These are phyloP conservation scores for Pseudoatta argentina DNA, from an alignment of 1,140 invertebrate genomes.

Conservation along the genomic window DNA sequence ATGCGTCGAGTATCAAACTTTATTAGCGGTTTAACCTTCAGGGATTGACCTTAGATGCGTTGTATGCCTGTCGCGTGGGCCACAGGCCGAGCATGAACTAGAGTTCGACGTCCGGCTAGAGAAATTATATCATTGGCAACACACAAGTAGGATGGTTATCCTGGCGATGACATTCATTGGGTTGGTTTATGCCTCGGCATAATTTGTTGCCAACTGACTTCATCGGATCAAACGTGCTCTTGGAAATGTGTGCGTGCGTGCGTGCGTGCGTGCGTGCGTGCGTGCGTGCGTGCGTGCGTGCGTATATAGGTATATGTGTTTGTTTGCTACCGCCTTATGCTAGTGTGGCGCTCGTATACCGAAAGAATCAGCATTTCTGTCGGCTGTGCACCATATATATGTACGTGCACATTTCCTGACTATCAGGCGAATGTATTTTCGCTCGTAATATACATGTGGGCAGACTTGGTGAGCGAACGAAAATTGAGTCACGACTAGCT, in stretches of 20 bases:
- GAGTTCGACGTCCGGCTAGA: slow-evolving; percentile 80
- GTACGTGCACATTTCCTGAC: background rate
- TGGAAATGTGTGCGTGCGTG: background rate
- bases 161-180: slow-evolving; percentile 49
- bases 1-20: background rate
- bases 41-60: slow-evolving; percentile 14
- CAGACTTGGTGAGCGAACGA: background rate
- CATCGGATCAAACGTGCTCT: slow-evolving; percentile 11
- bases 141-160: slow-evolving; percentile 47
- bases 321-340: background rate
- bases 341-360: background rate
- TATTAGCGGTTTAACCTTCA: slow-evolving; percentile 19
- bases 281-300: no score
- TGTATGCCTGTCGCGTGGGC: slow-evolving; percentile 34
- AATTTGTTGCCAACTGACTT: slow-evolving; percentile 46
- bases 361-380: slow-evolving; percentile 4
- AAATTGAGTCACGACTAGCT: slow-evolving; percentile 57
- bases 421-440: background rate
- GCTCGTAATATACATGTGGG: background rate
- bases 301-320: background rate
- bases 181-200: slow-evolving; percentile 36
- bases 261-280: no score
- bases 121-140: slow-evolving; percentile 77
- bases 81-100: slow-evolving; percentile 31
- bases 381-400: background rate